A percentile compares a stretch with the other conserved stretches of the same genome.
Conservation (phyloP, 2,888 invertebrate genomes). For the Coleophora deauratella region DNA sequence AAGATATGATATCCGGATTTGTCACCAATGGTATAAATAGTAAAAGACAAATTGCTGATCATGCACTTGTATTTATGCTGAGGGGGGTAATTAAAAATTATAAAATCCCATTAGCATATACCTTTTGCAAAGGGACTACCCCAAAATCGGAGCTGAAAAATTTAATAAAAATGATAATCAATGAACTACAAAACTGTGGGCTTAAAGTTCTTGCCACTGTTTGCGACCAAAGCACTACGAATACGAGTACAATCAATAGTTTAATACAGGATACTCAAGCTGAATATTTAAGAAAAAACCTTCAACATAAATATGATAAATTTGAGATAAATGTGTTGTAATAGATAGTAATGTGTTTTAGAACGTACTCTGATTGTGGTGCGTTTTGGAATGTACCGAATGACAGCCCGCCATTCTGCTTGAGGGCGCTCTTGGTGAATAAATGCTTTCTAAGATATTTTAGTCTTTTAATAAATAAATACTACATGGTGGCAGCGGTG, state of each 20-base stretch:
- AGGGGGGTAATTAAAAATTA: no score
- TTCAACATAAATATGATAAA: slow-evolving; percentile 6
- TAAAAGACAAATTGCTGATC: slow-evolving; percentile 2
- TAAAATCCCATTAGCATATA: slow-evolving; percentile 1
- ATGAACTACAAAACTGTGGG: slow-evolving; percentile 2
- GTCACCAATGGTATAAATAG: slow-evolving; percentile 1
- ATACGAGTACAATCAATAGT: slow-evolving; percentile 12
- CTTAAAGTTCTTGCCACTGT: background rate
- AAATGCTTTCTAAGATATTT: no score
- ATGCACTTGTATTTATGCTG: slow-evolving; percentile 6
- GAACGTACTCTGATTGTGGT: no score
- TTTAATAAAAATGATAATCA: slow-evolving; percentile 5
- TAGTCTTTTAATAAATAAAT: no score
- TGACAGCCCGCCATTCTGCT: no score
- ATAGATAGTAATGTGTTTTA: no score
- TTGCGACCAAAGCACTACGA: slow-evolving; percentile 4
- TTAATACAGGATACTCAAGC: slow-evolving; percentile 14
- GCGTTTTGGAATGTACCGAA: no score
- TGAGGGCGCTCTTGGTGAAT: no score
- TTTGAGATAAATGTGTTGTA: slow-evolving; percentile 9
- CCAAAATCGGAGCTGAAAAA: background rate
- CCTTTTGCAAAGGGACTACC: slow-evolving; percentile 13
- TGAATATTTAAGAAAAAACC: slow-evolving; percentile 5
- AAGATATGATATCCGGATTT: slow-evolving; percentile 5
- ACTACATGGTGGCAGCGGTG: no score